These are phyloP conservation scores for Drosophila leontia DNA, from an alignment of 1,140 invertebrate genomes.

Conservation along the genomic window DNA sequence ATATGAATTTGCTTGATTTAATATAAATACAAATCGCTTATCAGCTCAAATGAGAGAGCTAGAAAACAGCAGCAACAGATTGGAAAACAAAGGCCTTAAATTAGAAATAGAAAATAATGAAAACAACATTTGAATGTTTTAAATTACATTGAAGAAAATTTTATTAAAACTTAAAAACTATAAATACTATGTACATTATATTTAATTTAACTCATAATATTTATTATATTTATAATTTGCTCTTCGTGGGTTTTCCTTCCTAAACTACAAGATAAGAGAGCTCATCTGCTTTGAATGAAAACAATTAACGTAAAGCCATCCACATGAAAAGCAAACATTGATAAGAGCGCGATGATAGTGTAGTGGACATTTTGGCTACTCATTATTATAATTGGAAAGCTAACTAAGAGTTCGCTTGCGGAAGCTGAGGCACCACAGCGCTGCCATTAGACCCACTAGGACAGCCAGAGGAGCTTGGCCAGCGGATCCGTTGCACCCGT, in stretches of 20 bases:
- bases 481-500: slow-evolving; percentile 47
- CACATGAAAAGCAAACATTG: slow-evolving; percentile 13
- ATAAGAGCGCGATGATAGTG: slow-evolving; percentile 22
- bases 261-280: slow-evolving; percentile 1
- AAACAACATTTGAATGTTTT: background rate
- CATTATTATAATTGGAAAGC: slow-evolving; percentile 4
- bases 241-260: no score
- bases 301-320: slow-evolving; percentile 3
- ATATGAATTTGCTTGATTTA: slow-evolving; percentile 53
- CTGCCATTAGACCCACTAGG: background rate
- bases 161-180: background rate
- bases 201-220: background rate
- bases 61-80: background rate
- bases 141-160: background rate
- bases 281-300: background rate
- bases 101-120: background rate
- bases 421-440: slow-evolving; percentile 5
- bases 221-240: background rate
- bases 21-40: slow-evolving; percentile 70
- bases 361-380: slow-evolving; percentile 2
- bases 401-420: slow-evolving; percentile 4
- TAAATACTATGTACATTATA: no score
- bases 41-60: slow-evolving; percentile 37
- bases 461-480: background rate
- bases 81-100: slow-evolving; percentile 1